Conservation (phyloP, 2,888 invertebrate genomes). For the Mimas tiliae region DNA sequence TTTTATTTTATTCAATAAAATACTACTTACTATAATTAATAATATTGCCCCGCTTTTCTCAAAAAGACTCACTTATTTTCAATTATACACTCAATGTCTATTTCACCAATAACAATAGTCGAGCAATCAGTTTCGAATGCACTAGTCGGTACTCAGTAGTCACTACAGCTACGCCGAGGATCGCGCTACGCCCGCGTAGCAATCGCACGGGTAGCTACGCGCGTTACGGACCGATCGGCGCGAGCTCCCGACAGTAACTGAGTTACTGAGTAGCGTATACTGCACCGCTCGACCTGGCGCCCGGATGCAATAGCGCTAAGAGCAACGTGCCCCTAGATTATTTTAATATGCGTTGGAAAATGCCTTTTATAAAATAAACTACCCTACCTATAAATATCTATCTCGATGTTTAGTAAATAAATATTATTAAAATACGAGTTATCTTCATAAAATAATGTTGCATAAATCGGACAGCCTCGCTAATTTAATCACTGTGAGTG, state of each 20-base stretch:
- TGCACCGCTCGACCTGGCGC: constrained; percentile 50
- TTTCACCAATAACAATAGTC: constrained; percentile 32
- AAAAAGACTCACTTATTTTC: constrained; percentile 5
- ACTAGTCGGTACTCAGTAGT: constrained; percentile 38
- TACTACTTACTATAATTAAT: constrained; percentile 2
- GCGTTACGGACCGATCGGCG: constrained; percentile 47
- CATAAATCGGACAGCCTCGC: too few species aligned
- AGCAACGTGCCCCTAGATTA: constrained; percentile 14
- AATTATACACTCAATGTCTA: background rate
- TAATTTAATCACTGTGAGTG: too few species aligned
- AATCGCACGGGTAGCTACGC: constrained; percentile 38
- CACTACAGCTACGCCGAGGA: constrained; percentile 45
- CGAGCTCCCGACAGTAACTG: constrained; percentile 48
- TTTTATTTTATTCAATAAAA: background rate
- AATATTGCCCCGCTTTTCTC: background rate
- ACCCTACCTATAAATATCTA: background rate
- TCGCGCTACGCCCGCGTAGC: constrained; percentile 44
- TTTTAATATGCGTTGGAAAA: background rate
- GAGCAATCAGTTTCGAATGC: constrained; percentile 35
- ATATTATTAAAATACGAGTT: too few species aligned
- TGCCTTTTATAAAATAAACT: background rate
- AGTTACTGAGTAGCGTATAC: constrained; percentile 30
- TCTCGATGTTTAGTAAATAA: background rate
- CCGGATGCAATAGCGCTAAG: constrained; percentile 41
- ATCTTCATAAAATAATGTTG: too few species aligned